These are phyloP conservation scores for Oryzias celebensis DNA, from an alignment of 2,113 vertebrate genomes.

Conservation along the genomic window DNA sequence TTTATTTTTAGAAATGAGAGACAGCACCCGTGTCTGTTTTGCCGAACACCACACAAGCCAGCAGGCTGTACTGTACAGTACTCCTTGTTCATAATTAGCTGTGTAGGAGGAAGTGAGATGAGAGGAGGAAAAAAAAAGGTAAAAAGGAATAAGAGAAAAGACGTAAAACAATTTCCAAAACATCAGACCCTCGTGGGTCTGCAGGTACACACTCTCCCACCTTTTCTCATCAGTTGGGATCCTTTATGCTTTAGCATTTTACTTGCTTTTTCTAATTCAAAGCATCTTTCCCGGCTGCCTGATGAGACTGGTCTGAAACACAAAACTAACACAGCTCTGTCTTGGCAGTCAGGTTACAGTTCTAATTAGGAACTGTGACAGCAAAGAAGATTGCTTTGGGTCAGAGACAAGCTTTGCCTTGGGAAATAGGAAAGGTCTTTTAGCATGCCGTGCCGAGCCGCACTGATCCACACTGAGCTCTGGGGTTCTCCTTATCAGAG, in stretches of 20 bases:
- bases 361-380: conserved; percentile 39
- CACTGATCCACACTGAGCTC: conserved; percentile 28
- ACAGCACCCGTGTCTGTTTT: conserved; percentile 22
- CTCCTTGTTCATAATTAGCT: conserved; percentile 46
- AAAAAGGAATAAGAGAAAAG: conserved; percentile 2
- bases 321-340: conserved; percentile 18
- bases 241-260: conserved; percentile 13
- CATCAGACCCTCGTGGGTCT: conserved; percentile 21
- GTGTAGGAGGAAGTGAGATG: conserved; percentile 54
- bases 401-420: conserved; percentile 35
- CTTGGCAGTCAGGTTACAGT: conserved; percentile 26
- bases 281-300: conserved; percentile 19
- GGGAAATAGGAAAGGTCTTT: conserved; percentile 53
- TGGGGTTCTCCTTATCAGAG: conserved; percentile 46
- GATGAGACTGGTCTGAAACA: conserved; percentile 34
- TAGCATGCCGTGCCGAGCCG: conserved; percentile 18
- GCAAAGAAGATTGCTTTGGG: conserved; percentile 53
- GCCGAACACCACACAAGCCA: conserved; percentile 37
- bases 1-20: conserved; percentile 46
- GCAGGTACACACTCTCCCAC: conserved; percentile 13
- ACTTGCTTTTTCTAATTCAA: conserved; percentile 13
- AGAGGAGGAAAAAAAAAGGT: conserved; percentile 34
- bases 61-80: conserved; percentile 35
- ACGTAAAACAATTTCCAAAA: conserved; percentile 18
- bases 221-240: conserved; percentile 18